These are phyloP conservation scores for Dermochelys coriacea DNA, from an alignment of 2,797 vertebrate species.

Conservation along the genomic window DNA sequence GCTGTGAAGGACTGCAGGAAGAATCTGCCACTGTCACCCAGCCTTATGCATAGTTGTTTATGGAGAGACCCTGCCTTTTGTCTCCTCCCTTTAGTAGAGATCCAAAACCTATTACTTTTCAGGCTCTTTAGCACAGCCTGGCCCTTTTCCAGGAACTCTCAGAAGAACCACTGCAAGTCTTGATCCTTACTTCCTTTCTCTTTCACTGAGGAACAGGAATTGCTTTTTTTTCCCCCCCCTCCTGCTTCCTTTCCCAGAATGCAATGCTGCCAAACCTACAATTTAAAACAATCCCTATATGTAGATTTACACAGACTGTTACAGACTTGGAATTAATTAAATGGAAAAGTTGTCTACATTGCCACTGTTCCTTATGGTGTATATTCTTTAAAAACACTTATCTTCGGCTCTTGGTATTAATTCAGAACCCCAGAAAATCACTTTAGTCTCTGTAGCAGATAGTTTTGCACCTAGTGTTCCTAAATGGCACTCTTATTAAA, in stretches of 20 bases:
- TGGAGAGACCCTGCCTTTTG: neutral
- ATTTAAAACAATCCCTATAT: slow-evolving; percentile 1
- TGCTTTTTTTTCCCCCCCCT: neutral
- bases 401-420: neutral
- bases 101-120: neutral
- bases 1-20: too few species aligned
- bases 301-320: neutral
- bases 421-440: neutral
- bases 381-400: neutral
- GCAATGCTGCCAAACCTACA: neutral
- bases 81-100: neutral
- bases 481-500: neutral
- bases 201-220: neutral
- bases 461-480: neutral
- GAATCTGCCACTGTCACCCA: neutral
- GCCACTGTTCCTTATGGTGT: neutral
- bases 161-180: neutral
- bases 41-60: too few species aligned
- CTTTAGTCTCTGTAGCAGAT: neutral
- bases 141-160: too few species aligned
- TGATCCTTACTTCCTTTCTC: neutral
- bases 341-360: neutral
- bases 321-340: neutral
- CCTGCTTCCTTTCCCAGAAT: neutral
- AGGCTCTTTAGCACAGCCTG: neutral